Base-by-base conservation (phyloP, 2,113 vertebrate species). In the Oryzias celebensis region DNA sequence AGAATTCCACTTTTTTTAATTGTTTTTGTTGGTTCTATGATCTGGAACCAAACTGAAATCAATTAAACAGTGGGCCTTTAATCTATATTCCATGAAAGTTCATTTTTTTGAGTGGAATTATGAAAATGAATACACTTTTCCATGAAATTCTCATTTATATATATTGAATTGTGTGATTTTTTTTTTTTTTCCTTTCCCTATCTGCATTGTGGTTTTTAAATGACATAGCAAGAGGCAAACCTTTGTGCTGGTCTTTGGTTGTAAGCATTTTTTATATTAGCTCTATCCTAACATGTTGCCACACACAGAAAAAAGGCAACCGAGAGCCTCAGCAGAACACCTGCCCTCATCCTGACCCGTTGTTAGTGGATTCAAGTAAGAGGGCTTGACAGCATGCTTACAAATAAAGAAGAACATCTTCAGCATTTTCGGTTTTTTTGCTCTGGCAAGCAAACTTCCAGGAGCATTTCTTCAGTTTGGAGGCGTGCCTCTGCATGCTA, bases 261-360 rank as follows among this genome's bases (percentile, higher is more conserved):
- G 67, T 75, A 77, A 77, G 84, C 77, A 71, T 48, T 85, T 79
- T 6, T 77, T 54, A 64, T 51, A 58, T 49, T 10, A 8, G 60
- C 67, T 71, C 50, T 36, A 64, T 58, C 52, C 41, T 59, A 8
- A 26, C 83, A 53, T 23, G 70, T 56, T 57, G 73, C 51, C 56
- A 22, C 41, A 6, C 46, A 52, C 62, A 73, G 71, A 54, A 82
- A 85, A 86, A 88, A 82, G 76, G 70, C 82, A 69, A 54, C 61
- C 43, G 51, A 76, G 75, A 73, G 76, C 31, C 70, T 79, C 77
- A 81, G 81, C 78, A 75, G 69, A 82, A 79, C 78, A 82, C 80
- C 80, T 79, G 80, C 70, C 78, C 82, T 60, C 67, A 58, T 41
- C 66, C 71, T 87, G 84, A 86, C 82, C 87, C 75, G 76, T 79